These are phyloP conservation scores for Hipposideros larvatus DNA, from an alignment of 2,797 vertebrate species.

Conservation along the genomic window DNA sequence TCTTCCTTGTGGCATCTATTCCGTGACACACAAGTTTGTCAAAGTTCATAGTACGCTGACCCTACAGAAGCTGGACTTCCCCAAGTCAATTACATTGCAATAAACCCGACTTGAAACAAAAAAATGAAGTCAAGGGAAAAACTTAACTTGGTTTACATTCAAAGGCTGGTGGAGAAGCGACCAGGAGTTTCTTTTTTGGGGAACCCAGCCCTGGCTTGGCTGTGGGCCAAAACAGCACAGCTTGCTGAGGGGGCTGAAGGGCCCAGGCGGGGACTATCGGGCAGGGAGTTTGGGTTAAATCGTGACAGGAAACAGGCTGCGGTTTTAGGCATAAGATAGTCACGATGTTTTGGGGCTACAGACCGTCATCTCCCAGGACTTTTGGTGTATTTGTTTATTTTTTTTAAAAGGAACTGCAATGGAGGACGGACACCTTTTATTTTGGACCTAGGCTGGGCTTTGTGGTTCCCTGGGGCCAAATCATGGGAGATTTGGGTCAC, in stretches of 20 bases:
- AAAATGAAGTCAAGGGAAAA: not conserved
- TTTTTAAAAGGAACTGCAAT: not conserved
- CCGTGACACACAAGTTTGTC: accelerated
- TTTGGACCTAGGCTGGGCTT: not conserved
- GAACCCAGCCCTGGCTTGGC: accelerated
- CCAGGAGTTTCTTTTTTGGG: accelerated
- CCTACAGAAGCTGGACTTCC: not conserved
- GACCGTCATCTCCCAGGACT: not conserved
- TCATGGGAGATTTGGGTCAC: accelerated
- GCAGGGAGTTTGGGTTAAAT: accelerated
- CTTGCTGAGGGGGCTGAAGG: too few species aligned
- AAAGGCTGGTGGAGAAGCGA: not conserved
- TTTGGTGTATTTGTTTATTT: not conserved
- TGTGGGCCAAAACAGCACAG: accelerated
- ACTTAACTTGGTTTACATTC: accelerated
- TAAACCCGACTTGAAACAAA: accelerated
- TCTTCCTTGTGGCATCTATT: accelerated
- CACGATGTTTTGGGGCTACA: accelerated
- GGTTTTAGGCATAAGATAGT: accelerated
- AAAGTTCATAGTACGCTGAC: accelerated
- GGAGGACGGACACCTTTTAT: not conserved
- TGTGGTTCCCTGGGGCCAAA: not conserved
- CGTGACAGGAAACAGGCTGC: accelerated
- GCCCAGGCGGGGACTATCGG: accelerated
- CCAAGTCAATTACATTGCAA: accelerated